phyloP scores from a whole-genome alignment of 2,113 vertebrate genomes.

The Xenopus borealis region DNA sequence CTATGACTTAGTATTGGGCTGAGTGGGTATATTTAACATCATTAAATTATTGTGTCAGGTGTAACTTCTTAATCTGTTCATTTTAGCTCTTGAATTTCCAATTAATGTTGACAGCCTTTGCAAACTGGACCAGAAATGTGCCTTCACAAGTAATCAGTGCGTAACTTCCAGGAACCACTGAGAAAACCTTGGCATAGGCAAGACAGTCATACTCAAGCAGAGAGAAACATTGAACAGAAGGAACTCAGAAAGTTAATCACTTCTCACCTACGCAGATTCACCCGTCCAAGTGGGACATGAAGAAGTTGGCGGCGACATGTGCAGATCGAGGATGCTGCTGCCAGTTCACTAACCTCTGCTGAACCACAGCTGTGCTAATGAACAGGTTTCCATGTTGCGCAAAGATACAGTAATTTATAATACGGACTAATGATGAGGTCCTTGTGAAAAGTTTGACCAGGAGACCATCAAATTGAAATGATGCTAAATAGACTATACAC shows the following conservation, averaged over 20 bases:
- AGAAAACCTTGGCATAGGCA: slow-evolving; percentile 28
- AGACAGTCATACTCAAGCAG: background rate
- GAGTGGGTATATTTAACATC: too few relatives aligned
- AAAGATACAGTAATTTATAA: too few relatives aligned
- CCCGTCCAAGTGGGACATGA: slow-evolving; percentile 29
- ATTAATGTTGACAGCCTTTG: slow-evolving; percentile 2
- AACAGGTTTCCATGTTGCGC: too few relatives aligned
- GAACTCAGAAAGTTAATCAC: slow-evolving; percentile 37
- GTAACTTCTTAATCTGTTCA: too few relatives aligned
- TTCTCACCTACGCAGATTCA: slow-evolving; percentile 32
- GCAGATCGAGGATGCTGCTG: slow-evolving; percentile 15
- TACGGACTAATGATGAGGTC: too few relatives aligned
- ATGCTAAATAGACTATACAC: too few relatives aligned
- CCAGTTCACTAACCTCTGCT: slow-evolving; percentile 20
- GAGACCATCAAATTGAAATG: too few relatives aligned
- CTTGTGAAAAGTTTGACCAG: too few relatives aligned
- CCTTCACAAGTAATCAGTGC: slow-evolving; percentile 19
- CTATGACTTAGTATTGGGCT: too few relatives aligned
- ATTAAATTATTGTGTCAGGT: background rate
- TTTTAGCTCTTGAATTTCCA: too few relatives aligned
- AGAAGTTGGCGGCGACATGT: slow-evolving; percentile 29
- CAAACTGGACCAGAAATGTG: slow-evolving; percentile 13
- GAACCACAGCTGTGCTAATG: background rate
- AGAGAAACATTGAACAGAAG: slow-evolving; percentile 27
- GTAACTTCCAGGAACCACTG: slow-evolving; percentile 41